Conservation (phyloP, 1,140 invertebrate genomes). For the Drosophila bifasciata region DNA sequence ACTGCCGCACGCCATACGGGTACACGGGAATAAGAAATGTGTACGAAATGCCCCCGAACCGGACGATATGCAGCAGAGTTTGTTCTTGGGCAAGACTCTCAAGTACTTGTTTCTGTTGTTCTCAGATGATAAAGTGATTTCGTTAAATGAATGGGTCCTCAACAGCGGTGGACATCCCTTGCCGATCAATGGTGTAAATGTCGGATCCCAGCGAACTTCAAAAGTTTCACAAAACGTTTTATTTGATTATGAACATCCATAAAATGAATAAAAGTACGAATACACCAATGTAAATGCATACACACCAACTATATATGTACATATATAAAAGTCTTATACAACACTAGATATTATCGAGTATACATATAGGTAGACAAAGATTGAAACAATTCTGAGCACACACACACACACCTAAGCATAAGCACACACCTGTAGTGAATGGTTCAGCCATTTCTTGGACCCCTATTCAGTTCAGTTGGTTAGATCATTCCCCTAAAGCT, state of each 20-base stretch:
- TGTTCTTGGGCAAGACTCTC: constrained; percentile 98
- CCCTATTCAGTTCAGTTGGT: constrained; percentile 21
- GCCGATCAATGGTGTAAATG: constrained; percentile 91
- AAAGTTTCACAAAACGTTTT: not conserved
- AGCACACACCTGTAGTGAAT: constrained; percentile 31
- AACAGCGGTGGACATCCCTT: constrained; percentile 99
- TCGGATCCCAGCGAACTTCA: not conserved
- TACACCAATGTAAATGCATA: constrained; percentile 14
- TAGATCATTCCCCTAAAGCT: constrained; percentile 40
- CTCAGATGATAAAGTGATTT: constrained; percentile 95
- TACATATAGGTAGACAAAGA: constrained; percentile 16
- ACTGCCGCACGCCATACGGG: constrained; percentile 95
- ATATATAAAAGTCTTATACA: constrained; percentile 40
- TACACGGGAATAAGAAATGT: constrained; percentile 97
- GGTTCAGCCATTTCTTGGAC: constrained; percentile 11
- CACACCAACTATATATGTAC: constrained; percentile 9
- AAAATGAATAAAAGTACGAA: not conserved
- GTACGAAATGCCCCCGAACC: constrained; percentile 91
- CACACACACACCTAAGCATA: constrained; percentile 31
- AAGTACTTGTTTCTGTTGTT: constrained; percentile 94
- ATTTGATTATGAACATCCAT: constrained; percentile 14
- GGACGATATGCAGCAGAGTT: constrained; percentile 99
- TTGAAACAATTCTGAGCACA: constrained; percentile 22
- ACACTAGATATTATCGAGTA: constrained; percentile 35
- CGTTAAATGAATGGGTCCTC: constrained; percentile 98